phyloP scores from a whole-genome alignment of 2,113 vertebrate species.

The Gasterosteus nipponicus region DNA sequence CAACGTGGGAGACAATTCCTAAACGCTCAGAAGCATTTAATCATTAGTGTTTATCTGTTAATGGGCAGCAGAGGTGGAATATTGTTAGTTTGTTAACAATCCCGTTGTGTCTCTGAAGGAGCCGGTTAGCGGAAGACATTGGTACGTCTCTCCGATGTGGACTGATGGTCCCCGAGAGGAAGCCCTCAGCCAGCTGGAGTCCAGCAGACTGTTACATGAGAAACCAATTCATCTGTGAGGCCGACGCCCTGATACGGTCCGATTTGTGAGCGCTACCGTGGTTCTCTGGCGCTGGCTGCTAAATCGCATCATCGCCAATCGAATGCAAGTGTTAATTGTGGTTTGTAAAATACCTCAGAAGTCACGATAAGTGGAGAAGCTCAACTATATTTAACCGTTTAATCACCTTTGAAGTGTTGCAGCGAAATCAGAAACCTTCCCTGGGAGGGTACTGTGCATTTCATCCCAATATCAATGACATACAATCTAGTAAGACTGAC shows the following conservation, averaged over 20 bases:
- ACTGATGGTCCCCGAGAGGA: fast-evolving
- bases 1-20: not conserved
- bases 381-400: too few species aligned
- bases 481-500: not conserved
- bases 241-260: not conserved
- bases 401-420: not conserved
- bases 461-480: not conserved
- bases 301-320: not conserved
- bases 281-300: too few species aligned
- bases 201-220: fast-evolving
- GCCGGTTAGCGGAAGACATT: fast-evolving
- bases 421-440: not conserved
- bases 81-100: not conserved
- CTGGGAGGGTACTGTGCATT: not conserved
- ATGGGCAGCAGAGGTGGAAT: not conserved
- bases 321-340: too few species aligned
- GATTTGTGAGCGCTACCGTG: not conserved
- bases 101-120: conserved; percentile 33
- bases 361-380: not conserved
- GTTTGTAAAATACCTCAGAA: not conserved
- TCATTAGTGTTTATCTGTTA: not conserved
- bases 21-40: not conserved
- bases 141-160: fast-evolving
- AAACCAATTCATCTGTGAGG: conserved; percentile 64
- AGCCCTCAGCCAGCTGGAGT: conserved; percentile 17